Evolutionary conservation across 2,797 vertebrate species (phyloP), one percentile per base, ranked within the genome.

Genomic region (Poecilia gillii): DNA sequence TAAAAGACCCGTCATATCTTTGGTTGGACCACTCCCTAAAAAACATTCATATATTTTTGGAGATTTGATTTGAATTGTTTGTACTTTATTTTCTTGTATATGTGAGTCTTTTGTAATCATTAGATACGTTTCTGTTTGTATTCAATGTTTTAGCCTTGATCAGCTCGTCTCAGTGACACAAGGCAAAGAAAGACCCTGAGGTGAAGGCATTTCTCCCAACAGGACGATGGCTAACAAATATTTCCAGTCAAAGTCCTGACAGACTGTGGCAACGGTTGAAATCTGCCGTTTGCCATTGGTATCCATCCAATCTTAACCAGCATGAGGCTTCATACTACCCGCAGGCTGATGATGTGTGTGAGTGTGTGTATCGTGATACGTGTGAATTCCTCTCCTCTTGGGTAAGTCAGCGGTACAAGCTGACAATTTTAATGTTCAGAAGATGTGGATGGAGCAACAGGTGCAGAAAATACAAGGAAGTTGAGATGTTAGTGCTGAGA

Each of bases 141-240:
- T 31, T 59, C 0, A 12, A 59, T 28, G 55, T 28, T 28, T 6
- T 14, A 59, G 55, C 3, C 0, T 14, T 5, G n/a, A 57, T 13
- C n/a, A 28, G 25, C 3, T 28, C 11, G 28, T 12, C 55, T 57
- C 12, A 3, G 4, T 57, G 55, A 28, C 1, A 57, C 25, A 1
- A 28, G n/a, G n/a, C 25, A 28, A 57, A 57, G n/a, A 28, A 28
- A 28, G 14, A 12, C 11, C 14, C 14, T 7, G 28, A 5, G 31
- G 14, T 12, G n/a, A 90, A 90, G 91, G 92, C 89, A 93, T 74
- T 77, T 72, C 76, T 77, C 90, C 89, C 85, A 73, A 92, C 92
- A 82, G 71, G 76, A 75, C 92, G 92, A 93, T 90, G 84, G 90
- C 57, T 13, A 73, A 83, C 81, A 77, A 81, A 87, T 76, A 83